A percentile compares a stretch with the other conserved stretches of the same genome.
These are phyloP conservation scores for Calyptommatus sinebrachiatus DNA, from an alignment of 2,113 vertebrate genomes.

Conservation along the genomic window DNA sequence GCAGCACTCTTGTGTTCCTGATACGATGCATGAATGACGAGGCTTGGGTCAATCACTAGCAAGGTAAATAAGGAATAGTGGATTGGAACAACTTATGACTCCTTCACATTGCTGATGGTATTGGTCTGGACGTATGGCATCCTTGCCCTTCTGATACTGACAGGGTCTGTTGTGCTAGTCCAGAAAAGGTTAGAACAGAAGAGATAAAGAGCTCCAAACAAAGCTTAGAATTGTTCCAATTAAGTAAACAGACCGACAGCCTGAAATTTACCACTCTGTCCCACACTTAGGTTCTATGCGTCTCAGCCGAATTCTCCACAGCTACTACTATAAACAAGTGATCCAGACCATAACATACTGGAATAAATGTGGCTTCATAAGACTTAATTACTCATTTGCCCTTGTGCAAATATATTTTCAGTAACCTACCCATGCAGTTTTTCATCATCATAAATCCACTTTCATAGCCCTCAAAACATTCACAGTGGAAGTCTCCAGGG, in stretches of 20 bases:
- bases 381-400: neutral
- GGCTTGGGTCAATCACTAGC: too few relatives aligned
- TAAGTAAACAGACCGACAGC: neutral
- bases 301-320: neutral
- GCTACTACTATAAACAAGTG: neutral
- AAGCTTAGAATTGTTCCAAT: too few relatives aligned
- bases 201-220: too few relatives aligned
- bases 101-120: too few relatives aligned
- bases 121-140: too few relatives aligned
- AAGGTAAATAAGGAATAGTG: too few relatives aligned
- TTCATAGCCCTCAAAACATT: conserved; percentile 88
- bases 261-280: neutral
- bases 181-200: too few relatives aligned
- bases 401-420: neutral
- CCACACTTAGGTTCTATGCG: neutral
- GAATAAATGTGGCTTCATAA: neutral
- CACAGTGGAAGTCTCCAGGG: conserved; percentile 91
- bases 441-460: conserved; percentile 99
- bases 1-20: too few relatives aligned
- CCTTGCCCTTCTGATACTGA: too few relatives aligned
- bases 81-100: too few relatives aligned
- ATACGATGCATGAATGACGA: too few relatives aligned
- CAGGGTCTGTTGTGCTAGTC: too few relatives aligned
- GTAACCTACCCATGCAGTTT: conserved; percentile 81
- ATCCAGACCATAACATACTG: neutral